Conservation (phyloP, 2,113 vertebrate genomes). For the Eptesicus fuscus region DNA sequence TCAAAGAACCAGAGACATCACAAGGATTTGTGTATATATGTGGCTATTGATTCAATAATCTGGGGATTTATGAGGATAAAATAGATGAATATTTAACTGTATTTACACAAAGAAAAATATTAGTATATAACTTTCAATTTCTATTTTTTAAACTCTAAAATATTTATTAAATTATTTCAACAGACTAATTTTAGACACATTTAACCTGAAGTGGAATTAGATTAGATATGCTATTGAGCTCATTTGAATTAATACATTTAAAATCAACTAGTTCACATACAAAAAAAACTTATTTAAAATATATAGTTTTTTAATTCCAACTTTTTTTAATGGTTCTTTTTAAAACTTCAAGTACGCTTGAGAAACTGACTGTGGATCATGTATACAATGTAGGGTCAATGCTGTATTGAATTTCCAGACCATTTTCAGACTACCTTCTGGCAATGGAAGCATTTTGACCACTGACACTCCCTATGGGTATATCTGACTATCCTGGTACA, state of each 20-base stretch:
- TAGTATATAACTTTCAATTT: neutral
- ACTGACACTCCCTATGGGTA: constrained; percentile 97
- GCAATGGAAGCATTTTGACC: constrained; percentile 99
- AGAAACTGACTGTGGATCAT: constrained; percentile 83
- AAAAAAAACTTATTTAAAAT: constrained; percentile 49
- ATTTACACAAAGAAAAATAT: neutral
- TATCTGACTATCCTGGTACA: constrained; percentile 92
- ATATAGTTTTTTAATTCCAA: neutral
- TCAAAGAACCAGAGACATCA: neutral
- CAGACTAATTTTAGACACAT: neutral
- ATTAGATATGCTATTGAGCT: neutral
- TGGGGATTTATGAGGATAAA: neutral
- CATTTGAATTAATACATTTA: neutral
- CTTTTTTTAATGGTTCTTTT: constrained; percentile 64
- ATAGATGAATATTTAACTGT: neutral
- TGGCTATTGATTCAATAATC: neutral
- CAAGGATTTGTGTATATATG: neutral
- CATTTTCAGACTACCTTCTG: constrained; percentile 99
- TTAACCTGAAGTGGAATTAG: constrained; percentile 21
- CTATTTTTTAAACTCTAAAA: neutral
- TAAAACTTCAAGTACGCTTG: constrained; percentile 77
- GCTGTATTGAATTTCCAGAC: constrained; percentile 96
- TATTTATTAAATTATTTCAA: neutral
- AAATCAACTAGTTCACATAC: neutral
- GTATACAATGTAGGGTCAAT: constrained; percentile 93